Base-by-base conservation (phyloP, 2,888 invertebrate genomes). In the Pyrrhia umbra region DNA sequence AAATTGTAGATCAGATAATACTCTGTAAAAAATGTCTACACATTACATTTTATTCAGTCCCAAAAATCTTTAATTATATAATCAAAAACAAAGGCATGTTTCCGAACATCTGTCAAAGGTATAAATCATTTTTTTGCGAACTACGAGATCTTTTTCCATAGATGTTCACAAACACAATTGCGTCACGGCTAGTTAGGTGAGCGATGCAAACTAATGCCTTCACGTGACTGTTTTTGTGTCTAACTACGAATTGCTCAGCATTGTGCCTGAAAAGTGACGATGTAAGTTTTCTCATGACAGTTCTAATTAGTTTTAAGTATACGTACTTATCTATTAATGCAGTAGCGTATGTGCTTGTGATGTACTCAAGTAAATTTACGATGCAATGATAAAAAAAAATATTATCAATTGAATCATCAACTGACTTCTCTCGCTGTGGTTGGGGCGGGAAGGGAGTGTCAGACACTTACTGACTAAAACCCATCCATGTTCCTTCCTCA, bases 111-210 rank as follows among this genome's bases (percentile, higher is more conserved):
- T 4, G 9, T n/a, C 34, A 34, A 4, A 34, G 34, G 34, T 34
- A 34, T 34, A 13, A 34, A 34, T 34, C n/a, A 27, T 1, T 34
- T 34, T 30, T 34, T 34, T 34, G n/a, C 34, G 0, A n/a, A n/a
- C 34, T 66, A 40, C 25, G 39, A 25, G 5, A 40, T 5, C 16
- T 42, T 51, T 69, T 70, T 15, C 43, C 55, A 10, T 49, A 21
- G 40, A 57, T 20, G 18, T 16, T 52, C 42, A 39, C 42, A 25
- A 52, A 58, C 37, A 58, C 39, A 21, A 73, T 34, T 25, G 37
- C 47, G 55, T 70, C 68, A 60, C 13, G 20, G 51, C 25, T 55
- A 59, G 74, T 70, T 67, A 68, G 34, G 27, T 43, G 27, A 27
- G 23, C 34, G 10, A 47, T n/a, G 34, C 39, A n/a, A 59, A 55